Base-by-base conservation (phyloP, 2,888 invertebrate species). In the Caenorhabditis zanzibari region DNA sequence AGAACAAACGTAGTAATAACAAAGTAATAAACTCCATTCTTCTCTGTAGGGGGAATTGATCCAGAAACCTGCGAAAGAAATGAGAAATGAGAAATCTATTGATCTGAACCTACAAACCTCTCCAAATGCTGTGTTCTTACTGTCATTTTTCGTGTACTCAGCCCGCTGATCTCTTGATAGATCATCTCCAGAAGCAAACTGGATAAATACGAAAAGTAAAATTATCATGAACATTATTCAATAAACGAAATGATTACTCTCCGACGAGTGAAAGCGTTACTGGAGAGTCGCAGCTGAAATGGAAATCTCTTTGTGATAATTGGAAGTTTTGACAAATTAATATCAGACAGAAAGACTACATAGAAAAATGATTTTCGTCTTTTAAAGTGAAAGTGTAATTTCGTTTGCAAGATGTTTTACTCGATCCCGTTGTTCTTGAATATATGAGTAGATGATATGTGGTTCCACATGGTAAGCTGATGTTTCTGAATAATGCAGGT, bases 21-120 rank as follows among this genome's bases (percentile, higher is more conserved):
- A 28, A 82, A 72, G 41, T 82, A 82, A 32, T 82, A 82, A 0
- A 68, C 0, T 9, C 74, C 81, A 44, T 52, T 26, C 54, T 81
- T 81, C 24, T 75, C 71, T 12, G 19, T 47, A 16, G 56, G 22
- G 5, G 81, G 81, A 22, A 81, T 81, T 10, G 52, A 49, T 4
- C 59, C 68, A 16, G 44, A 24, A 12, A 76, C 10, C 76, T 76
- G 38, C 4, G 32, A 32, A 38, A 10, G 10, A 6, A 38, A n/a
- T n/a, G n/a, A n/a, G n/a, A n/a, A n/a, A n/a, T n/a, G n/a, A n/a
- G n/a, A n/a, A n/a, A n/a, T n/a, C n/a, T n/a, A n/a, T n/a, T n/a
- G n/a, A n/a, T n/a, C n/a, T n/a, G n/a, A n/a, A n/a, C 24, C 38
- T 59, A 56, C 56, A 38, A 38, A 47, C 47, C 19, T 47, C 47